Evolutionary conservation across 2,113 vertebrate species (phyloP).

Genomic region (Baryphthengus martii): DNA sequence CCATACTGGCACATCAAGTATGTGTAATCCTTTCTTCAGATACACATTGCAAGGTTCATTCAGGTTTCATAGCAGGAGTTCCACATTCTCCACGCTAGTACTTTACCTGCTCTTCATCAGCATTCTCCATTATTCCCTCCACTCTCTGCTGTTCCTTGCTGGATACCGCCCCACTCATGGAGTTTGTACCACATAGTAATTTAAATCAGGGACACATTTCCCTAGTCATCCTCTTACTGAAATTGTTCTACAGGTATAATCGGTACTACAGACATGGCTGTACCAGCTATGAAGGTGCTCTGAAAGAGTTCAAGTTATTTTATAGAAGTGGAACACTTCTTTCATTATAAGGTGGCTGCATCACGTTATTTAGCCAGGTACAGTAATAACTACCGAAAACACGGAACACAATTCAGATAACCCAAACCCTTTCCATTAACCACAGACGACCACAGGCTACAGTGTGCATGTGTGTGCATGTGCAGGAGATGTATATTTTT

Average conservation of each 20-base stretch:
- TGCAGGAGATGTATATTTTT: background rate
- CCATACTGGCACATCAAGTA: background rate
- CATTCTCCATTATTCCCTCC: background rate
- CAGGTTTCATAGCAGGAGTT: background rate
- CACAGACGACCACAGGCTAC: background rate
- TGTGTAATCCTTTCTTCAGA: background rate
- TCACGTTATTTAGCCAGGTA: background rate
- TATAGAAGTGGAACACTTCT: background rate
- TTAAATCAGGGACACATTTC: background rate
- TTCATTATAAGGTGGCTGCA: background rate
- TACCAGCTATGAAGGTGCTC: background rate
- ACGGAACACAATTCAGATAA: background rate
- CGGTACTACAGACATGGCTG: background rate
- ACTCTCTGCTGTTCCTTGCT: background rate
- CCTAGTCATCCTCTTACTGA: background rate
- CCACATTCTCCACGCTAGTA: background rate
- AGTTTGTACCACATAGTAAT: background rate
- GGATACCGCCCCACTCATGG: background rate
- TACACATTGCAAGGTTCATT: background rate
- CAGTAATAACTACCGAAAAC: background rate
- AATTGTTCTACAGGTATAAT: background rate
- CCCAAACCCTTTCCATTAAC: background rate
- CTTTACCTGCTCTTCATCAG: background rate
- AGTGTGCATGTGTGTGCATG: rapidly evolving
- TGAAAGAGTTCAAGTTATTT: background rate